Percentiles rank a stretch among this genome's conserved stretches.
Conservation (phyloP, 2,113 vertebrate species). For the Nipponia nippon region DNA sequence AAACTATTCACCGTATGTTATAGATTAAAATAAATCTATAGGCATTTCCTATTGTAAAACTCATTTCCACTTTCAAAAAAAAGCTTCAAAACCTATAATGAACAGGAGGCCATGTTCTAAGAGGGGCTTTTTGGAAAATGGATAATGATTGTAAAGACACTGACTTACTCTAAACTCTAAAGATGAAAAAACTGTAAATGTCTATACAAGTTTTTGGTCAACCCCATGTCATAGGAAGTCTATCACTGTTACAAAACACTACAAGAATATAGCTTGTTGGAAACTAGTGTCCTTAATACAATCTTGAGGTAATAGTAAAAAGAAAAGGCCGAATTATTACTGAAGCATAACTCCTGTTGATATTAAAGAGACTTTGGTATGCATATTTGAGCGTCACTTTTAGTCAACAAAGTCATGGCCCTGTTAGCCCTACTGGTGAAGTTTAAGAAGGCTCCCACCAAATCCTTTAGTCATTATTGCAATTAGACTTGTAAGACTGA, state of each 20-base stretch:
- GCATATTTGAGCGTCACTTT: not conserved
- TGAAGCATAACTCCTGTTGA: not conserved
- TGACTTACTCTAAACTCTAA: not conserved
- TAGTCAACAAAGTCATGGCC: not conserved
- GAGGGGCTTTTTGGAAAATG: not conserved
- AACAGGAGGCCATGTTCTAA: not conserved
- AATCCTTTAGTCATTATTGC: constrained; percentile 9
- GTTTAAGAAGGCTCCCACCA: not conserved
- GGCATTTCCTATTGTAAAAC: not conserved
- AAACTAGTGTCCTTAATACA: not conserved
- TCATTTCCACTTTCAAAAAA: not conserved
- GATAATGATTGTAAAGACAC: not conserved
- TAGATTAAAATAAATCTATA: not conserved
- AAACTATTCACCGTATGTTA: not conserved
- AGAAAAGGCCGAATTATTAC: not conserved
- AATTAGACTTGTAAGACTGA: constrained; percentile 44
- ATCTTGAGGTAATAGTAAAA: not conserved
- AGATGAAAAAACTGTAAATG: not conserved
- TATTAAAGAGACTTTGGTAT: not conserved
- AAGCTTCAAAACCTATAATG: not conserved
- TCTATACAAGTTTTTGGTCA: not conserved
- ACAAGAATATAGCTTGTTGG: not conserved
- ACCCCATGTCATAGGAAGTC: not conserved
- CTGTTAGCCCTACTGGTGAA: not conserved
- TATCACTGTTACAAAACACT: not conserved